These are phyloP conservation scores for Megamerina dolium DNA, from an alignment of 2,888 invertebrate genomes.

Conservation along the genomic window DNA sequence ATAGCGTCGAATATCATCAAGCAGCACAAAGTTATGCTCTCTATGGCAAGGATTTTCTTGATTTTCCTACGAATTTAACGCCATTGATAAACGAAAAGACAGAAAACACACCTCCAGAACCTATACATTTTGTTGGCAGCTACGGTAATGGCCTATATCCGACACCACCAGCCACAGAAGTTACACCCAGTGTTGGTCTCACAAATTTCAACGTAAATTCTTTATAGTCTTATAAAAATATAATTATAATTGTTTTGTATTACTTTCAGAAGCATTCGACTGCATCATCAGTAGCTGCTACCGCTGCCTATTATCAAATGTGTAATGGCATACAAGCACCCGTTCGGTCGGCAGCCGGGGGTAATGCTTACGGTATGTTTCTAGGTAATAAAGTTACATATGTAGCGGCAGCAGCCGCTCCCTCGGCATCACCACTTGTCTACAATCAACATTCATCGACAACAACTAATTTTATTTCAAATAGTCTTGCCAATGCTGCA, in stretches of 20 bases:
- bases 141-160: slow-evolving; percentile 16
- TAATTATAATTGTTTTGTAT: background rate
- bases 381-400: slow-evolving; percentile 25
- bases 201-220: slow-evolving; percentile 18
- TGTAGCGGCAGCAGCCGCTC: slow-evolving; percentile 22
- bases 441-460: slow-evolving; percentile 25
- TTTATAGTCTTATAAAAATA: too few species aligned
- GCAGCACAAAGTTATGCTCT: slow-evolving; percentile 42
- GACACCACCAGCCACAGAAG: slow-evolving; percentile 6
- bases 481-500: slow-evolving; percentile 24
- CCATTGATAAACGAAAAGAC: slow-evolving; percentile 15
- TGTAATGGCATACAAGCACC: slow-evolving; percentile 19
- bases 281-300: slow-evolving; percentile 12
- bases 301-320: slow-evolving; percentile 24
- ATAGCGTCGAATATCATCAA: slow-evolving; percentile 31
- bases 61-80: slow-evolving; percentile 30
- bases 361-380: slow-evolving; percentile 22
- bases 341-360: slow-evolving; percentile 13
- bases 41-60: slow-evolving; percentile 30
- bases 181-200: slow-evolving; percentile 6
- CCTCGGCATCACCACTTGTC: slow-evolving; percentile 18
- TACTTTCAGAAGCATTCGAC: slow-evolving; percentile 9
- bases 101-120: background rate
- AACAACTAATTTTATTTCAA: slow-evolving; percentile 25
- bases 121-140: slow-evolving; percentile 4